Evolutionary conservation across 2,888 invertebrate genomes (phyloP).

Genomic region (Coenonympha glycerion): DNA sequence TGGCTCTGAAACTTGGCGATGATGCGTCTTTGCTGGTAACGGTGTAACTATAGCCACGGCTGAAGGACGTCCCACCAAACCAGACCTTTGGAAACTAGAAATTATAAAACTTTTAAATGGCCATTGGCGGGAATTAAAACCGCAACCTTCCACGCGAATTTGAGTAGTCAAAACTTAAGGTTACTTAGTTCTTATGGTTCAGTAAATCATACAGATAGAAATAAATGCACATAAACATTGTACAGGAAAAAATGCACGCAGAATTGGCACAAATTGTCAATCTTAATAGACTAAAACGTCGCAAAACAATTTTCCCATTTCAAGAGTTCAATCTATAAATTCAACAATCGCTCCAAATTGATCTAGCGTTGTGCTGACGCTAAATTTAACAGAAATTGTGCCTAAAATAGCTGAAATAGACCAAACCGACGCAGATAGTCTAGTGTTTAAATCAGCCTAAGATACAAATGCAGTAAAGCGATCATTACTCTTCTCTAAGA

Average conservation of each 20-base stretch:
- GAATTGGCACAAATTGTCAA: not conserved
- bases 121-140: no score
- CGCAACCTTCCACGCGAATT: no score
- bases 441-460: constrained; percentile 10
- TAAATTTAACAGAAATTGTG: not conserved
- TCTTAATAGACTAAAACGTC: not conserved
- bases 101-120: no score
- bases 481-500: constrained; percentile 31
- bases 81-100: no score
- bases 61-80: no score
- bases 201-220: no score
- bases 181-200: no score
- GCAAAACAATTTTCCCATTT: not conserved
- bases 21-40: no score
- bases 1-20: no score
- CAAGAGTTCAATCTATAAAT: not conserved
- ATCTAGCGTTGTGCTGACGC: constrained; percentile 4
- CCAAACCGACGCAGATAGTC: constrained; percentile 6
- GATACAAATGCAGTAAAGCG: constrained; percentile 26
- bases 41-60: no score
- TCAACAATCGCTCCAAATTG: not conserved
- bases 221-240: no score
- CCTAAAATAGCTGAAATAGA: constrained; percentile 15
- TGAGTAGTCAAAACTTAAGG: no score
- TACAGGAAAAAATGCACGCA: not conserved